Base-by-base conservation (phyloP, 2,888 invertebrate genomes). In the Anoplius nigerrimus region DNA sequence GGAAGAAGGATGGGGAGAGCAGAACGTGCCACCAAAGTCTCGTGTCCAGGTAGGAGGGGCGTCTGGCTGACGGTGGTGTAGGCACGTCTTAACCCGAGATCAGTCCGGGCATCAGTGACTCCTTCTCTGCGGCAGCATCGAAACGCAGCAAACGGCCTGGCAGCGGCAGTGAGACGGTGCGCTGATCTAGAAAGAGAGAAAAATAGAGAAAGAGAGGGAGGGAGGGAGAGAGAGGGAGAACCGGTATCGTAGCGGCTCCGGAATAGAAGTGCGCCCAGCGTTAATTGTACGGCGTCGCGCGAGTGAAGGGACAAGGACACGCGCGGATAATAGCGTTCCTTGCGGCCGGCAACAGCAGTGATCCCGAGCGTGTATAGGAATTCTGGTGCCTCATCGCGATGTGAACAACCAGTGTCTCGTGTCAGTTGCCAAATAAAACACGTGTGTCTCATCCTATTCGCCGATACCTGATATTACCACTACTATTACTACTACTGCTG, bases 81-180 rank as follows among this genome's bases (percentile, higher is more conserved):
- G 84, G 82, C 82, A 83, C 76, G 79, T 79, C 79, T 79, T 74
- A 80, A 80, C 79, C 81, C 69, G 76, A 76, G 85, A 84, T 84
- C 82, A 62, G 76, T 77, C 79, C 79, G 69, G 65, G 76, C 82
- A 84, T 82, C 86, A 86, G 86, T 86, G 81, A 86, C 82, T 82
- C 78, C 81, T 83, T 84, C 85, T 75, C 81, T 79, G 83, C 75
- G 82, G 84, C 80, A 79, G 86, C 82, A 84, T 85, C 85, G 79
- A 76, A 83, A 77, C 80, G 81, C 69, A 34, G 58, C 42, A 57
- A 27, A 22, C 22, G 42, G 56, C 42, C 48, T 48, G n/a, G 34
- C 11, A 1, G 34, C 11, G 6, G n/a, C n/a, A n/a, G n/a, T n/a
- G n/a, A n/a, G n/a, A n/a, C n/a, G n/a, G n/a, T n/a, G n/a, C n/a